Conservation (phyloP, 2,888 invertebrate genomes). For the Stenodera caucasica region DNA sequence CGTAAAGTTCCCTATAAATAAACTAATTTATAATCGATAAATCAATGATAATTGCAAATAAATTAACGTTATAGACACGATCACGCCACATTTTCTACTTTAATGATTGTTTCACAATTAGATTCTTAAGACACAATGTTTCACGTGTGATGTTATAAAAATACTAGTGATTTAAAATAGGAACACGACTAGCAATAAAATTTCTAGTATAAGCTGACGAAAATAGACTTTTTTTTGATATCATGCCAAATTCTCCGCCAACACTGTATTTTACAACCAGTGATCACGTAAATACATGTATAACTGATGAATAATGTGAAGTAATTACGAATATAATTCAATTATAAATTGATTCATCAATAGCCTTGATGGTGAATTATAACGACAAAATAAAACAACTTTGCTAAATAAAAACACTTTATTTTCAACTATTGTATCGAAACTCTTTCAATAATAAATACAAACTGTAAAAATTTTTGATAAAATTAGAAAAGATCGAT, state of each 20-base stretch:
- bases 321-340: not conserved
- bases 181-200: constrained; percentile 21
- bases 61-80: constrained; percentile 36
- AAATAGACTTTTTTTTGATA: constrained; percentile 24
- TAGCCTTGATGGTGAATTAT: not conserved
- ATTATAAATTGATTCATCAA: not conserved
- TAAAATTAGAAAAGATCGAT: too few species aligned
- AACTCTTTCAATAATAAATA: too few species aligned
- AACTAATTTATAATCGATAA: not conserved
- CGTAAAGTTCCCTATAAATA: constrained; percentile 43
- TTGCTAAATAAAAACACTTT: not conserved
- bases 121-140: not conserved
- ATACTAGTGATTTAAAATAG: constrained; percentile 21
- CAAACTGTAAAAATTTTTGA: too few species aligned
- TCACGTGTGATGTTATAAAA: constrained; percentile 23
- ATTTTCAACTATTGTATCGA: not conserved
- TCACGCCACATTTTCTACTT: constrained; percentile 34
- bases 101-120: not conserved
- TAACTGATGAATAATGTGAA: constrained; percentile 19
- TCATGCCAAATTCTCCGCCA: constrained; percentile 19
- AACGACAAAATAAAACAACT: not conserved
- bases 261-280: constrained; percentile 14
- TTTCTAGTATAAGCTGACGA: constrained; percentile 4
- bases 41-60: not conserved
- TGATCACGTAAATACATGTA: constrained; percentile 16